Conservation (phyloP, 1,140 invertebrate species). For the Chymomyza costata region DNA sequence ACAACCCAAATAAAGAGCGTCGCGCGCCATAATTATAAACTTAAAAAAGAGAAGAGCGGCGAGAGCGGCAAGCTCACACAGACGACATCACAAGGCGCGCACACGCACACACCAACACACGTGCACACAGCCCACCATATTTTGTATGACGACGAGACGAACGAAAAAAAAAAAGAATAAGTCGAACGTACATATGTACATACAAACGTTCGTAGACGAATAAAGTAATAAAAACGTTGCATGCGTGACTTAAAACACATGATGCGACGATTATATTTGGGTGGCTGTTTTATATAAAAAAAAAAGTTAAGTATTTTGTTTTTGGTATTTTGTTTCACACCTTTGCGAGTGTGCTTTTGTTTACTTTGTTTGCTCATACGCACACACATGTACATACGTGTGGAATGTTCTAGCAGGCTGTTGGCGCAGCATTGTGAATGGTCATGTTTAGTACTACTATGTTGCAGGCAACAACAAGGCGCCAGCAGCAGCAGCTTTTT, state of each 20-base stretch:
- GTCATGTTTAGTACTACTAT: too few species aligned
- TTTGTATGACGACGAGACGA: neutral
- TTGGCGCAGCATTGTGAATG: slow-evolving; percentile 57
- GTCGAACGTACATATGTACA: slow-evolving; percentile 2
- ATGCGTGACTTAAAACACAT: slow-evolving; percentile 48
- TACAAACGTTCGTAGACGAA: too few species aligned
- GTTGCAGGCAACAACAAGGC: too few species aligned
- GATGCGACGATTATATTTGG: slow-evolving; percentile 17
- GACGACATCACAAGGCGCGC: too few species aligned
- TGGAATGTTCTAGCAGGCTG: slow-evolving; percentile 56
- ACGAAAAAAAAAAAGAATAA: slow-evolving; percentile 1
- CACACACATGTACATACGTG: slow-evolving; percentile 36
- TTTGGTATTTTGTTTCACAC: slow-evolving; percentile 7
- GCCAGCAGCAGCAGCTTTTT: too few species aligned
- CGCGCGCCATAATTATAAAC: neutral
- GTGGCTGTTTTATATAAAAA: slow-evolving; percentile 22
- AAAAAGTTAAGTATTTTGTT: too few species aligned
- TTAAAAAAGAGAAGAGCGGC: neutral
- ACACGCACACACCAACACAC: slow-evolving; percentile 25
- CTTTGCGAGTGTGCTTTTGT: neutral
- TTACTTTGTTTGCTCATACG: slow-evolving; percentile 7
- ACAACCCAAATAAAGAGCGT: neutral
- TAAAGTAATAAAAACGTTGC: too few species aligned
- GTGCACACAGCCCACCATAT: too few species aligned
- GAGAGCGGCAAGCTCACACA: too few species aligned